Evolutionary conservation across 2,797 vertebrate genomes (phyloP), one percentile per base, ranked within the genome.

Genomic region (Clarias pachynema): DNA sequence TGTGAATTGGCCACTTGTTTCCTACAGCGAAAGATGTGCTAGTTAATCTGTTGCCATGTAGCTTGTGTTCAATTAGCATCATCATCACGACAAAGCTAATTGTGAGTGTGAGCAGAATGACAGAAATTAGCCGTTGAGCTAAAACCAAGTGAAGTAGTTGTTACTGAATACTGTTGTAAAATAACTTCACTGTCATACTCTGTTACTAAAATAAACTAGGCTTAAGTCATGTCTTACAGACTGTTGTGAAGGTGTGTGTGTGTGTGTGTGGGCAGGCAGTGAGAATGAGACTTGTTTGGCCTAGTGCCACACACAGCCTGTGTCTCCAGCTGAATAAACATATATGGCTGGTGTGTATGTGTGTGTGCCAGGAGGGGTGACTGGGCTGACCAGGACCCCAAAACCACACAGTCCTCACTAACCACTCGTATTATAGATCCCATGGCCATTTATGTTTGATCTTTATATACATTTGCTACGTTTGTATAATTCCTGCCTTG

Each of bases 261-360:
- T 81, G 89, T 60, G 57, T 40, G 40, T 44, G 40, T 63, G 78
- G n/a, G 56, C 29, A 66, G 86, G 74, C 68, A 87, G 89, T 89
- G 72, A 88, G 89, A 91, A 84, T 87, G 82, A 81, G 86, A 84
- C 81, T 86, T 85, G 87, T 84, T 89, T 89, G 89, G 86, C 83
- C 83, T 82, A 79, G 84, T 85, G 89, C 89, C 88, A 89, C 89
- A 87, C 88, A 89, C 89, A 89, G 88, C 57, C 87, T 57, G 74
- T 90, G 90, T 88, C 91, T 90, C 93, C 95, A 96, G 95, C 95
- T 95, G 94, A 96, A 91, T 92, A 95, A 96, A 96, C 94, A 96
- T 92, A 90, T 88, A 91, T 86, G 87, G 88, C 90, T 90, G 91
- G 90, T 85, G 89, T 85, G 89, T 91, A 89, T 92, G 84, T 84